Percentiles rank a stretch among this genome's conserved stretches.
Evolutionary conservation across 2,888 invertebrate genomes (phyloP).

Genomic region (Eustalomyia histrio): DNA sequence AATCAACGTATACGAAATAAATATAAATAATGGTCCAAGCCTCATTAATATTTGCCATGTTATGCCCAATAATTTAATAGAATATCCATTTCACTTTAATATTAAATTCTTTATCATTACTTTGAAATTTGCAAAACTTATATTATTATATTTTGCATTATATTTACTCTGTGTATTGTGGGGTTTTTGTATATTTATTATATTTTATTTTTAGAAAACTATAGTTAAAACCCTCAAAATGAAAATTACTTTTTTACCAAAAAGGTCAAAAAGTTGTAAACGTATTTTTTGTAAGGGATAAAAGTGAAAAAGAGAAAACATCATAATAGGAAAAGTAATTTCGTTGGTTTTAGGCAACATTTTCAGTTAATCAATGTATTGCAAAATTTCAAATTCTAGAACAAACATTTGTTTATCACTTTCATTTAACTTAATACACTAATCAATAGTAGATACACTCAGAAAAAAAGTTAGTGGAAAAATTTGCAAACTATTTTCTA

Average conservation of each 20-base stretch:
- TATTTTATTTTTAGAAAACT: slow-evolving; percentile 20
- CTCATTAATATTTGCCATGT: too few relatives aligned
- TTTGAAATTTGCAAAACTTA: background rate
- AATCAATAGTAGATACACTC: too few relatives aligned
- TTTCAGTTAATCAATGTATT: background rate
- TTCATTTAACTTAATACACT: too few relatives aligned
- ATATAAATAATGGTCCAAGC: too few relatives aligned
- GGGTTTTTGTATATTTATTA: slow-evolving; percentile 16
- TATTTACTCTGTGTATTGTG: background rate
- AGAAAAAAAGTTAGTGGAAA: too few relatives aligned
- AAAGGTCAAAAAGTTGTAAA: slow-evolving; percentile 35
- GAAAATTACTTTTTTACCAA: slow-evolving; percentile 40
- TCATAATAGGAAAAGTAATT: background rate
- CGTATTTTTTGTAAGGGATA: background rate
- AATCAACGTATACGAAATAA: too few relatives aligned
- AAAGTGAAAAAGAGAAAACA: background rate
- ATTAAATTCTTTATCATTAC: background rate
- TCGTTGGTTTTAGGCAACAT: background rate
- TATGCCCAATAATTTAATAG: background rate
- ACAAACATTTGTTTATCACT: too few relatives aligned
- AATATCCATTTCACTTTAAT: background rate
- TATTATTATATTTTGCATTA: background rate
- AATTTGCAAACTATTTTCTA: too few relatives aligned
- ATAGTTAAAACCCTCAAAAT: slow-evolving; percentile 30
- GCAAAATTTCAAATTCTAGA: too few relatives aligned